Conservation (phyloP, 2,113 vertebrate genomes). For the Camelus dromedarius region DNA sequence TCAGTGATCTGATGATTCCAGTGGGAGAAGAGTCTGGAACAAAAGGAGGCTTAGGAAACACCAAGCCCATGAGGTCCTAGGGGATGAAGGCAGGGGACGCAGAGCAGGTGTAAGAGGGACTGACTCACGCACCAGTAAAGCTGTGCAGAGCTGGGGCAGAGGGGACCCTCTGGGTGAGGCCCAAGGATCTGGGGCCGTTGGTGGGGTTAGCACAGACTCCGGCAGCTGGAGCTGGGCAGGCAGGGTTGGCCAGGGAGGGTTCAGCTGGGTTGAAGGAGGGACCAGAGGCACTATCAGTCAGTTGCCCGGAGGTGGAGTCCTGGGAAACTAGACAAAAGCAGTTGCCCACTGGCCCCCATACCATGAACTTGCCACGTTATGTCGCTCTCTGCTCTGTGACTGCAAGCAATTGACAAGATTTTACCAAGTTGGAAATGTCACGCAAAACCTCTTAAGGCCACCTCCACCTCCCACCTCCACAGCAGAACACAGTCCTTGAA, state of each 20-base stretch:
- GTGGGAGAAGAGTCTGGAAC: not conserved
- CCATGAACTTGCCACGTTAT: accelerated
- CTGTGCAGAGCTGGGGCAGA: not conserved
- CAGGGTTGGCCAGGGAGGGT: not conserved
- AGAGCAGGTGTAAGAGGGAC: not conserved
- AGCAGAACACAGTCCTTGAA: not conserved
- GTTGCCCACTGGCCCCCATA: no score
- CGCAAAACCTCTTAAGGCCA: not conserved
- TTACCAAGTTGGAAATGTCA: not conserved
- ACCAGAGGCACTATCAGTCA: not conserved
- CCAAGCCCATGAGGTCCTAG: not conserved
- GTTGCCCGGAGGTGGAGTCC: not conserved
- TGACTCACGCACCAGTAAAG: not conserved
- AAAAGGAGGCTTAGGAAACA: not conserved
- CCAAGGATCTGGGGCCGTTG: not conserved
- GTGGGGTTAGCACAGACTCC: no score
- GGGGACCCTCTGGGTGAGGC: not conserved
- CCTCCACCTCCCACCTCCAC: not conserved
- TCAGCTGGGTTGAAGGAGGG: not conserved
- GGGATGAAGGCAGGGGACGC: not conserved
- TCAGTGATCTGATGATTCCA: not conserved
- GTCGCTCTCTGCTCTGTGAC: not conserved
- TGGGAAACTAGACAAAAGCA: not conserved
- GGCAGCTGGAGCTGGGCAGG: not conserved
- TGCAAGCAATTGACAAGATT: no score